Percentiles rank a stretch among this genome's conserved stretches.
These are phyloP conservation scores for Pluvialis apricaria DNA, from an alignment of 2,113 vertebrate genomes.

Conservation along the genomic window DNA sequence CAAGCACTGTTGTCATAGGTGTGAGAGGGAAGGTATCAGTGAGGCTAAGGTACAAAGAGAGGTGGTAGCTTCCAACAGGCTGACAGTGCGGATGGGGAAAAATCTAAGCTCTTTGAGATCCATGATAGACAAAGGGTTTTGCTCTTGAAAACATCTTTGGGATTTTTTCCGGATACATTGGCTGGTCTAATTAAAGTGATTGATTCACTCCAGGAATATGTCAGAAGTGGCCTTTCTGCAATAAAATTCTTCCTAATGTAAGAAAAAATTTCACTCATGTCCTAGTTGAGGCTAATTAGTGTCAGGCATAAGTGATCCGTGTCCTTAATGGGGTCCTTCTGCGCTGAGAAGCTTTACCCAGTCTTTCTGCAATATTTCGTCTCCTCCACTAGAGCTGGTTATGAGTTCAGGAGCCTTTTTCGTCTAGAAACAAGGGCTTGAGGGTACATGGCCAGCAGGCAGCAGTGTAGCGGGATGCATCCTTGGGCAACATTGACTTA, in stretches of 20 bases:
- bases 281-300: not conserved
- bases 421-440: not conserved
- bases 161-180: not conserved
- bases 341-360: not conserved
- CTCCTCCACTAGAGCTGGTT: not conserved
- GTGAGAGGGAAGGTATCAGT: not conserved
- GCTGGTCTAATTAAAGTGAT: conserved; percentile 23
- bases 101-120: not conserved
- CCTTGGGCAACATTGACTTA: not conserved
- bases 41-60: not conserved
- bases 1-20: not conserved
- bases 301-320: not conserved
- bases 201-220: not conserved
- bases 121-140: not conserved
- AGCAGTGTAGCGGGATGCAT: not conserved
- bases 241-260: not conserved
- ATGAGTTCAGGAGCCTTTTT: not conserved
- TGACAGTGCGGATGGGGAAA: not conserved
- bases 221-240: not conserved
- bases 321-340: not conserved
- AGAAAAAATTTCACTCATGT: not conserved
- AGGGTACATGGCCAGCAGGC: not conserved
- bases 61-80: not conserved
- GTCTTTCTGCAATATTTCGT: not conserved
- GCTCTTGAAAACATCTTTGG: not conserved